Percentiles rank a stretch among this genome's conserved stretches.
These are phyloP conservation scores for Cryptocephalus primarius DNA, from an alignment of 2,888 invertebrate genomes.

Conservation along the genomic window DNA sequence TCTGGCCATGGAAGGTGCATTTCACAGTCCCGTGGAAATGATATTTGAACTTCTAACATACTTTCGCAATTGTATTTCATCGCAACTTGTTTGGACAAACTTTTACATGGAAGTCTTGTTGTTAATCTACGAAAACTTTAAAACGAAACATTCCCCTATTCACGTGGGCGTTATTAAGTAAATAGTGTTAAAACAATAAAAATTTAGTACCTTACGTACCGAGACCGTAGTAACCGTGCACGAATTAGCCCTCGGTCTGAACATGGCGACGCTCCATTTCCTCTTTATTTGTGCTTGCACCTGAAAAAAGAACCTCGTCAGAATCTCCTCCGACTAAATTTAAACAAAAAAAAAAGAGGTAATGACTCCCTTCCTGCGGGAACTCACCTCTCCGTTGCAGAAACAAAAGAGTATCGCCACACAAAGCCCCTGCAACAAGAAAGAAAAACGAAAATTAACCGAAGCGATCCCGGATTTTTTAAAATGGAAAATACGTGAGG, in stretches of 20 bases:
- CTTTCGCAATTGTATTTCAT: no score
- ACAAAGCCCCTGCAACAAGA: conserved; percentile 68
- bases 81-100: no score
- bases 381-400: conserved; percentile 84
- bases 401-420: conserved; percentile 89
- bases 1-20: no score
- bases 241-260: conserved; percentile 71
- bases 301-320: conserved; percentile 29
- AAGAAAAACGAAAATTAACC: background rate
- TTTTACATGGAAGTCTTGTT: no score
- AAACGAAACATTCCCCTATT: no score
- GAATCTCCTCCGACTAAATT: background rate
- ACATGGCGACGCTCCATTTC: conserved; percentile 63
- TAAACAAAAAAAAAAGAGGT: no score
- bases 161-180: background rate
- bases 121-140: no score
- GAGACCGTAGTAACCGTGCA: conserved; percentile 81
- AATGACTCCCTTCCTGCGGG: background rate
- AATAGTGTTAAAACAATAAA: background rate
- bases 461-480: no score
- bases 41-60: no score
- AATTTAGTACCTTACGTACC: conserved; percentile 50
- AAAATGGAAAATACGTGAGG: no score
- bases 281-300: conserved; percentile 72
- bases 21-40: no score